Base-by-base conservation (phyloP, 2,113 vertebrate genomes). In the Pterocles gutturalis region DNA sequence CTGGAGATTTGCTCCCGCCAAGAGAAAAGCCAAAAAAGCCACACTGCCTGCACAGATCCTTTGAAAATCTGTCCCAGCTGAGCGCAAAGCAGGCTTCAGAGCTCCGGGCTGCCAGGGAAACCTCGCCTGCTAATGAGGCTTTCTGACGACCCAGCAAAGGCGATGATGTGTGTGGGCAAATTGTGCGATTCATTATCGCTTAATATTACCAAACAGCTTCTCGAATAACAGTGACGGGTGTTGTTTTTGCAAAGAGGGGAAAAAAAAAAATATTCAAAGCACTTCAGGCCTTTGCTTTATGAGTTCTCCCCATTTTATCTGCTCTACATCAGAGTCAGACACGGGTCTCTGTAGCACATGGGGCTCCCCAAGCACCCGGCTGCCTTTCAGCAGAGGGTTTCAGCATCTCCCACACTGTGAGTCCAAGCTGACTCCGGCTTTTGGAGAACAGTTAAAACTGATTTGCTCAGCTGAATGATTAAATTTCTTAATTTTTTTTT, bases 301-400 rank as follows among this genome's bases (percentile, higher is more conserved):
- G 1, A 83, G 51, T 70, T 66, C 24, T 70, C 16, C 24, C 10
- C 0, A 0, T 13, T 20, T 31, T 11, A 29, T 8, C 46, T 38
- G 43, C 38, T 3, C 25, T 11, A 4, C 10, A 8, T 14, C 49
- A 15, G 73, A 36, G 66, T 2, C 48, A 49, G 20, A 7, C 34
- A 17, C 11, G 2, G 61, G 22, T 15, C 3, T 49, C 6, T 1
- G 45, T 2, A 9, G 17, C 17, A 1, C 0, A 0, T 1, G 12
- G 62, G 49, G 51, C 16, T 13, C 36, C 43, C 2, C 0, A 20
- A 76, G 49, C 43, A 20, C 33, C 48, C 5, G 1, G 36, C 20
- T 11, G 66, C 48, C 28, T 69, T 53, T 65, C 49, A 28, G 45
- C 22, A 34, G 51, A 53, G 49, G 38, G 64, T 17, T 34, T 54